Percentiles rank a stretch among this genome's conserved stretches.
phyloP scores from a whole-genome alignment of 2,113 vertebrate species.

The Poeciliopsis occidentalis region DNA sequence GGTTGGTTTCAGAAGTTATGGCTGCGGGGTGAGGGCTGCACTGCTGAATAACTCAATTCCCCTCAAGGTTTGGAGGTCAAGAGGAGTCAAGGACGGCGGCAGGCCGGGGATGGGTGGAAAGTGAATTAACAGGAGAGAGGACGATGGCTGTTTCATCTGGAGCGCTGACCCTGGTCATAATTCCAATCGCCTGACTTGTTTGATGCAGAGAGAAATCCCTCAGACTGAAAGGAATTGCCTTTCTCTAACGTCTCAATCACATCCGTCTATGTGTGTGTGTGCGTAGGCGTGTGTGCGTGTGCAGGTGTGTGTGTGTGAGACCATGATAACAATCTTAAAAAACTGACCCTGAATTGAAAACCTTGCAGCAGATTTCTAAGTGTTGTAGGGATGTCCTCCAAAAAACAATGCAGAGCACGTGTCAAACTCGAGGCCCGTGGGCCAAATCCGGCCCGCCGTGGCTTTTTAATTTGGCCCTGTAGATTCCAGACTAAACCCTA shows the following conservation, averaged over 20 bases:
- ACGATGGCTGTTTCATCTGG: constrained; percentile 58
- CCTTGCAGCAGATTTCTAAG: constrained; percentile 21
- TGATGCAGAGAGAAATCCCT: constrained; percentile 72
- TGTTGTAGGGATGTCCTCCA: constrained; percentile 29
- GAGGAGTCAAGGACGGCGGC: constrained; percentile 70
- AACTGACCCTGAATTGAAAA: constrained; percentile 38
- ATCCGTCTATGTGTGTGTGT: constrained; percentile 10
- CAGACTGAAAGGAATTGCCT: constrained; percentile 63
- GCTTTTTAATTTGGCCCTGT: too few species aligned
- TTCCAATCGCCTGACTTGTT: constrained; percentile 71
- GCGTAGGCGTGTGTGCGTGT: background rate
- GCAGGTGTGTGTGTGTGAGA: background rate
- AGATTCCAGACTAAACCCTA: too few species aligned
- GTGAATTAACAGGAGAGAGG: constrained; percentile 57
- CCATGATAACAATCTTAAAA: constrained; percentile 51
- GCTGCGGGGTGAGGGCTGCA: constrained; percentile 54
- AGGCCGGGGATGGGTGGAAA: constrained; percentile 38
- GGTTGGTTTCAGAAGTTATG: constrained; percentile 63
- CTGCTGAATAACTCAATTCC: constrained; percentile 70
- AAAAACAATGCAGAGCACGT: constrained; percentile 53
- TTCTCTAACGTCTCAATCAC: constrained; percentile 22
- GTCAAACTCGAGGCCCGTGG: too few species aligned
- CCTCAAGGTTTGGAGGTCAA: constrained; percentile 62
- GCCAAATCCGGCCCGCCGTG: too few species aligned
- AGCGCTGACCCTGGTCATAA: constrained; percentile 69